Percentiles rank a stretch among this genome's conserved stretches.
Conservation (phyloP, 23 tunicate species). For the Diplosoma virens region DNA sequence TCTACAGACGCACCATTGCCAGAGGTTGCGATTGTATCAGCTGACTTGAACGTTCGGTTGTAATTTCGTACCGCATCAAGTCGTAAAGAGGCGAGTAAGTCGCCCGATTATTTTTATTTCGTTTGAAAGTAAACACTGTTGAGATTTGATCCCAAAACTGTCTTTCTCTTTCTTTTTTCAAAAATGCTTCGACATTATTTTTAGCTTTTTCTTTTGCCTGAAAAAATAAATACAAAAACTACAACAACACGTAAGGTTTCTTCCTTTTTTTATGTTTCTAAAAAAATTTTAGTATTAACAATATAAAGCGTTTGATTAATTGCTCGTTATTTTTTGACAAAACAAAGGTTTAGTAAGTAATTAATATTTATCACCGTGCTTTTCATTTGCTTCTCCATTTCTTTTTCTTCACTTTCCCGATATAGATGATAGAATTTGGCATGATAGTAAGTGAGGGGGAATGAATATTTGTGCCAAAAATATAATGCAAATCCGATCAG, state of each 20-base stretch:
- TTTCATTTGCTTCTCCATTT: conserved; percentile 63
- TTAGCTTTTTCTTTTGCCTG: conserved; percentile 74
- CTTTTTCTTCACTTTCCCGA: conserved; percentile 45
- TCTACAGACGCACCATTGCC: too few species aligned
- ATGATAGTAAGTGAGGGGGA: conserved; percentile 70
- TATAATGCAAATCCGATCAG: conserved; percentile 30
- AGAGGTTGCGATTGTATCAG: too few species aligned
- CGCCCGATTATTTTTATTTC: conserved; percentile 44
- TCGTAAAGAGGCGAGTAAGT: conserved; percentile 64
- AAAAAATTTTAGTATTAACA: too few species aligned
- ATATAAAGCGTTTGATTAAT: too few species aligned
- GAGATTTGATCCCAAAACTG: conserved; percentile 75
- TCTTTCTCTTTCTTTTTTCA: conserved; percentile 56
- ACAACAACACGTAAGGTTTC: too few species aligned
- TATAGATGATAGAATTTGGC: conserved; percentile 61
- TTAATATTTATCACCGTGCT: too few species aligned
- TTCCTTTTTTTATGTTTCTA: too few species aligned
- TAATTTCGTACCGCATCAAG: too few species aligned
- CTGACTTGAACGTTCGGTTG: too few species aligned
- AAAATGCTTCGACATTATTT: conserved; percentile 49
- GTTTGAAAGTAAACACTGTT: conserved; percentile 60
- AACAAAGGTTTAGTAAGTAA: too few species aligned
- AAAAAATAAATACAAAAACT: too few species aligned
- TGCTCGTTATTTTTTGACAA: too few species aligned
- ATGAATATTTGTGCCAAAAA: conserved; percentile 29